phyloP scores from a whole-genome alignment of 2,797 vertebrate genomes.

The Oreochromis grahami region DNA sequence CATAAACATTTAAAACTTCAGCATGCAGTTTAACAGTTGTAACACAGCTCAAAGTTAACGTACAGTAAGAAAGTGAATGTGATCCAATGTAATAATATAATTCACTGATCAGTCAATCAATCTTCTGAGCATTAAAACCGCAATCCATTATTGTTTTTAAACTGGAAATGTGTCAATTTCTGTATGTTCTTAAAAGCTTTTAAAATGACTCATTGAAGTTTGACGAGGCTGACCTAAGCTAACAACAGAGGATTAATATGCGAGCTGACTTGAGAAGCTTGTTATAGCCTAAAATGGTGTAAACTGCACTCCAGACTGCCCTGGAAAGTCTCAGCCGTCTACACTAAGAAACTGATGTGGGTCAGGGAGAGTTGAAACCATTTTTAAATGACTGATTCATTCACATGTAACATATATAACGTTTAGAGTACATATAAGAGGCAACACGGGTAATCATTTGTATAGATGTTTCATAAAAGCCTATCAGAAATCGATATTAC shows the following conservation, averaged over 20 bases:
- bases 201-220: background rate
- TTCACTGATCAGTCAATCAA: background rate
- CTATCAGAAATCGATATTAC: background rate
- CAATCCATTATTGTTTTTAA: background rate
- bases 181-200: background rate
- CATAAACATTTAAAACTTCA: background rate
- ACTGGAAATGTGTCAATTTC: background rate
- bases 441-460: background rate
- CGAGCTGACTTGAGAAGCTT: background rate
- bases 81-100: background rate
- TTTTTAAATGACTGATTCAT: background rate
- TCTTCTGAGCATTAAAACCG: background rate
- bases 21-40: background rate
- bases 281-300: constrained; percentile 20
- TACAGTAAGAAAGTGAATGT: background rate
- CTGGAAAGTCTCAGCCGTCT: background rate
- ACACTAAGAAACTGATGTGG: background rate
- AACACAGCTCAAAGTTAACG: background rate
- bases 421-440: background rate
- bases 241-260: constrained; percentile 7
- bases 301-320: background rate
- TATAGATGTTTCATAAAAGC: background rate
- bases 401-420: background rate
- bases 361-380: background rate
- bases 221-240: background rate